Evolutionary conservation across 2,113 vertebrate species (phyloP), one percentile per base, ranked within the genome.

Genomic region (Petromus typicus): DNA sequence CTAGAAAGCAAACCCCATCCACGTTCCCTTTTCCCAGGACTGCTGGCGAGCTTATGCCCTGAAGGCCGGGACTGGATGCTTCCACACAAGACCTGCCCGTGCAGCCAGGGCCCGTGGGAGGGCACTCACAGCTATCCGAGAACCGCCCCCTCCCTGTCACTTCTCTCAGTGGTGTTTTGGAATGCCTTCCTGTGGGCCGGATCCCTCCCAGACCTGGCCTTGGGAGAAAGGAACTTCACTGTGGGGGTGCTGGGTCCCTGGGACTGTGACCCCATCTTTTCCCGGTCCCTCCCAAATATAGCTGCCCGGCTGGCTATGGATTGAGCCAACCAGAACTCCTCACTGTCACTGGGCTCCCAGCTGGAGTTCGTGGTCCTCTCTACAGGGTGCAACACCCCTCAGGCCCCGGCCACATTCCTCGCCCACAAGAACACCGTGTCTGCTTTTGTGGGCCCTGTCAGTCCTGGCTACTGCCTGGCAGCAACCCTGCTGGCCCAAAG

Each of bases 171-270:
- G 66, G 66, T 43, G 30, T 89, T 92, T 57, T 94, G 95, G 93
- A 61, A 71, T 16, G 66, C 92, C 56, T 85, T 98, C 18, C 43
- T 99, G 54, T 95, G 98, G 76, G 48, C 30, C 54, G 48, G 84
- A 57, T 97, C 93, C 51, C 64, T 98, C 79, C 57, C 57, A 1
- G 7, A 25, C 18, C 97, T 97, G 57, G 97, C 98, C 96, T 98
- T 97, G 82, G 97, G 97, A 48, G 92, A 97, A 97, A 98, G 92
- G 43, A 99, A 98, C 56, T 99, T 99, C 95, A 99, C 98, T 87
- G 71, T 99, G 12, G 98, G 98, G 32, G 97, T 99, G 32, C 97
- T 99, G 76, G 99, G 99, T 81, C 99, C 99, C 45, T 99, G 99
- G 99, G 98, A 98, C 1, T 99, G 99, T 96, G 99, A 99, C 94